Evolutionary conservation across 2,113 vertebrate genomes (phyloP).

Genomic region (Rhea pennata): DNA sequence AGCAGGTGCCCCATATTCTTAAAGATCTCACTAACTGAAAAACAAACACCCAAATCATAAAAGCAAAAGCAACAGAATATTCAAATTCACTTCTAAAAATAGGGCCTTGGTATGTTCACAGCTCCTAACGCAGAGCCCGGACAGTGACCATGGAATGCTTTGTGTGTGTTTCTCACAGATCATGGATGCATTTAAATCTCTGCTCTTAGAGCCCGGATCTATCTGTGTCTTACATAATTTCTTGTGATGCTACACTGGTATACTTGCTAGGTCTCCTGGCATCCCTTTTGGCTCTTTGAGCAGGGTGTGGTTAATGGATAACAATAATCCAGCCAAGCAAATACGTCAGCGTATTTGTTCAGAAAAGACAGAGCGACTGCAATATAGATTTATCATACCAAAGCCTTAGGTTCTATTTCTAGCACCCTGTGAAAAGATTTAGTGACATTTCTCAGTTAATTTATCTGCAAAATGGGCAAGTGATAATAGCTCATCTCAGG

Average conservation of each 20-base stretch:
- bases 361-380: neutral
- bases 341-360: neutral
- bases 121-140: neutral
- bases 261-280: slow-evolving; percentile 1
- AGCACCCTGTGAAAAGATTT: neutral
- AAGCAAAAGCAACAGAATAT: neutral
- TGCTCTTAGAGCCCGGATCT: neutral
- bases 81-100: neutral
- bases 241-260: neutral
- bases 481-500: slow-evolving; percentile 9
- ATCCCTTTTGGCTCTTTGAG: neutral
- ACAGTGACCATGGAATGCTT: neutral
- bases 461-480: slow-evolving; percentile 3
- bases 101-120: neutral
- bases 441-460: neutral
- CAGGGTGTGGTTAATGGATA: slow-evolving; percentile 48
- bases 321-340: slow-evolving; percentile 8
- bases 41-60: neutral
- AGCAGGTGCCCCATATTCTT: slow-evolving; percentile 1
- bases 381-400: slow-evolving; percentile 13
- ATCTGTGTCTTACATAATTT: neutral
- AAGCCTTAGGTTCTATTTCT: slow-evolving; percentile 44
- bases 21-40: neutral
- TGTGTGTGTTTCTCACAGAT: neutral
- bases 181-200: neutral